Conservation (phyloP, 2,797 vertebrate genomes). For the Melanotaenia boesemani region DNA sequence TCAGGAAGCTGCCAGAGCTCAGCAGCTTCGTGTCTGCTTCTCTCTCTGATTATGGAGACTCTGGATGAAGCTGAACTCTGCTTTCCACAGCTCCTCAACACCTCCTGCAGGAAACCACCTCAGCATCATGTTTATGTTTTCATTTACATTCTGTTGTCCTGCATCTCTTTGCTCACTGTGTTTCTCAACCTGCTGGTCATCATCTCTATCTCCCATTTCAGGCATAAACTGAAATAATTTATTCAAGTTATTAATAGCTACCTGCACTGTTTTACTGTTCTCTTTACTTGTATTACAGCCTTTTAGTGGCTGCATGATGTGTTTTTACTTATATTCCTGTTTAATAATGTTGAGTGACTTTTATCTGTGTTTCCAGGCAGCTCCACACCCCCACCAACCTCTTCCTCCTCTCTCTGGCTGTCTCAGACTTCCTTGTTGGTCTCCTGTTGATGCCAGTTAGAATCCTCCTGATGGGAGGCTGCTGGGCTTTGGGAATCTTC, state of each 20-base stretch:
- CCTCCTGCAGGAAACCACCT: constrained; percentile 24
- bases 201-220: constrained; percentile 48
- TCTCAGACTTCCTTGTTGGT: no score
- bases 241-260: no score
- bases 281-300: neutral
- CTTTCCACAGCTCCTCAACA: neutral
- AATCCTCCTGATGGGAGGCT: no score
- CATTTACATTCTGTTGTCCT: constrained; percentile 19
- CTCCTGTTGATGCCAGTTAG: neutral
- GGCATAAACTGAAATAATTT: neutral
- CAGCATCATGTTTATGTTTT: neutral
- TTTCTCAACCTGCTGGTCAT: constrained; percentile 79
- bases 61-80: neutral
- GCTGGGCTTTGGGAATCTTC: no score
- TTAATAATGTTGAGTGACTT: no score
- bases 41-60: neutral
- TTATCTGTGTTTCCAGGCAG: no score
- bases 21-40: neutral
- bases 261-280: no score
- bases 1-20: neutral
- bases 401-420: no score
- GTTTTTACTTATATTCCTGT: neutral
- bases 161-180: constrained; percentile 47
- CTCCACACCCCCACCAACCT: no score
- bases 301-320: neutral